These are phyloP conservation scores for Potorous gilbertii DNA, from an alignment of 2,797 vertebrate genomes.

Conservation along the genomic window DNA sequence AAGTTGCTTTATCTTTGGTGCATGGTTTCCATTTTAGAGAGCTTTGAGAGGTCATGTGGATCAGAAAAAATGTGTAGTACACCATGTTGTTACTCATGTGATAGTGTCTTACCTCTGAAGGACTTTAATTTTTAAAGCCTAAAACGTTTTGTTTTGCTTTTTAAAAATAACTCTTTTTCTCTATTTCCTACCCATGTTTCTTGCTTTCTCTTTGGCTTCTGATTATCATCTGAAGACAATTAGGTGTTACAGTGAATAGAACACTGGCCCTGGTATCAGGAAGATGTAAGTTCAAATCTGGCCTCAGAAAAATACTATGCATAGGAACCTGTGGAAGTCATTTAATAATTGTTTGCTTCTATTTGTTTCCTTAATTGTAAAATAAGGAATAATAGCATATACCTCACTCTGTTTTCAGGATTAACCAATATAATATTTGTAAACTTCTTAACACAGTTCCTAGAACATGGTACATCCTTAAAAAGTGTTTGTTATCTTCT, in stretches of 20 bases:
- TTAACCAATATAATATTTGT: background rate
- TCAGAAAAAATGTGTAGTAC: background rate
- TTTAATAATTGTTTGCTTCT: background rate
- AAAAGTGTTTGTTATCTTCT: background rate
- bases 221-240: background rate
- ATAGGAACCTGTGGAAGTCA: background rate
- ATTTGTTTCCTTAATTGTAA: background rate
- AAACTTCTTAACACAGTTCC: background rate
- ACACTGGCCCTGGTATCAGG: background rate
- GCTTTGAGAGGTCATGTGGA: background rate
- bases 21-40: background rate
- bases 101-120: background rate
- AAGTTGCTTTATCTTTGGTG: background rate
- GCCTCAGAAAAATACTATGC: background rate
- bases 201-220: background rate
- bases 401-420: background rate
- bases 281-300: background rate
- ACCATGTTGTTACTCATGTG: background rate
- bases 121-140: background rate
- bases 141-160: background rate
- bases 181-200: background rate
- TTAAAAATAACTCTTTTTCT: background rate
- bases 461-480: background rate
- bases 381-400: background rate
- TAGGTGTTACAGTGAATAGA: background rate